Evolutionary conservation across 2,888 invertebrate species (phyloP).

Genomic region (Drosophila antonietae): DNA sequence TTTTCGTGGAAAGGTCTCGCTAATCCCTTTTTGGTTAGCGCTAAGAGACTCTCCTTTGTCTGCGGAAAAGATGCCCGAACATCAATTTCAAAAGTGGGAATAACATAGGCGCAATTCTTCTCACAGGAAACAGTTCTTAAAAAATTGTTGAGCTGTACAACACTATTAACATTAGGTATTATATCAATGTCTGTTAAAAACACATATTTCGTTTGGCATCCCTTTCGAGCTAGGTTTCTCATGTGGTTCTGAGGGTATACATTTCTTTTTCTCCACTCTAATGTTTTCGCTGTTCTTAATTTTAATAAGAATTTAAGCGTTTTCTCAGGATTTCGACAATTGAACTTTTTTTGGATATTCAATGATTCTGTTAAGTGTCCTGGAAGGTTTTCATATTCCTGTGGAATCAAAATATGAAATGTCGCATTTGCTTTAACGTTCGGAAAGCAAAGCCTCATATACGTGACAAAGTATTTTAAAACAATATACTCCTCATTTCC

Average conservation of each 20-base stretch:
- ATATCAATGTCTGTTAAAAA: constrained; percentile 96
- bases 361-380: constrained; percentile 49
- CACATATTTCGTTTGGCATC: constrained; percentile 92
- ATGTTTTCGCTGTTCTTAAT: constrained; percentile 87
- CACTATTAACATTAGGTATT: constrained; percentile 91
- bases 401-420: constrained; percentile 91
- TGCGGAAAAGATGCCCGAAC: constrained; percentile 91
- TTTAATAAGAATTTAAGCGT: constrained; percentile 87
- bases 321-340: constrained; percentile 90
- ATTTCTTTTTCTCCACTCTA: constrained; percentile 90
- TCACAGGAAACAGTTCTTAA: constrained; percentile 86
- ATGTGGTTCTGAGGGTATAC: constrained; percentile 96
- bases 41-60: constrained; percentile 91
- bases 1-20: constrained; percentile 96
- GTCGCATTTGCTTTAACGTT: constrained; percentile 90
- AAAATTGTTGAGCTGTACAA: constrained; percentile 89
- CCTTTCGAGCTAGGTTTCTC: constrained; percentile 93
- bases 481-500: constrained; percentile 91
- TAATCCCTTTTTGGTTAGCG: constrained; percentile 91
- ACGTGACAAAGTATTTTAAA: constrained; percentile 90
- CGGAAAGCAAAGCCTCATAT: constrained; percentile 90
- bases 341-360: constrained; percentile 73
- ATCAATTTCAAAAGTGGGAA: constrained; percentile 95
- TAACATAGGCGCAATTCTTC: constrained; percentile 92
- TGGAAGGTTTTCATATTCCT: constrained; percentile 79